These are phyloP conservation scores for Sarcophaga subvicina DNA, from an alignment of 2,888 invertebrate species.

Conservation along the genomic window DNA sequence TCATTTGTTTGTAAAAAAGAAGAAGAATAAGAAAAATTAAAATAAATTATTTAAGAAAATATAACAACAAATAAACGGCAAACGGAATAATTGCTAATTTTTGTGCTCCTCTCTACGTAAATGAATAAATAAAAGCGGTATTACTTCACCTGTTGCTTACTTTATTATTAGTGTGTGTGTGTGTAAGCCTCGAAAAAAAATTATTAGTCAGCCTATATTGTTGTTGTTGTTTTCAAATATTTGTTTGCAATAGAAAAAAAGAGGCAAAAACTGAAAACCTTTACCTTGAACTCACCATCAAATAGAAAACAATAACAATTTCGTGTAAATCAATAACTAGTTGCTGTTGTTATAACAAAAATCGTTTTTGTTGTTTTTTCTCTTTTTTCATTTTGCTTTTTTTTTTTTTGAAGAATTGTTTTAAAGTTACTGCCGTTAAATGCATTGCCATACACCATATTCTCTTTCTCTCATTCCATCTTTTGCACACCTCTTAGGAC, in stretches of 20 bases:
- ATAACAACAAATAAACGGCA: neutral
- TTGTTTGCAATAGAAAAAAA: constrained; percentile 21
- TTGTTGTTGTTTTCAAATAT: constrained; percentile 8
- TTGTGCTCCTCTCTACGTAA: constrained; percentile 14
- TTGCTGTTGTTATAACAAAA: neutral
- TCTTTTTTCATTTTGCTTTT: neutral
- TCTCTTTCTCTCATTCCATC: neutral
- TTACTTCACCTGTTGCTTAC: constrained; percentile 65
- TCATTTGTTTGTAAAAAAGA: constrained; percentile 12
- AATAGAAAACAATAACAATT: constrained; percentile 24
- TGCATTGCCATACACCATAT: neutral
- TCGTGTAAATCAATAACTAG: neutral
- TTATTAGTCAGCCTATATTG: neutral
- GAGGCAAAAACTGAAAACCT: constrained; percentile 28
- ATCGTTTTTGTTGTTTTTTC: neutral
- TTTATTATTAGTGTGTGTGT: constrained; percentile 26
- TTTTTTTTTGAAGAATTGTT: too few species aligned
- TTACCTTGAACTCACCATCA: constrained; percentile 63
- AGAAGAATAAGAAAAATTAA: constrained; percentile 1
- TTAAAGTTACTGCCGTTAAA: neutral
- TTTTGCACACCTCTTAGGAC: too few species aligned
- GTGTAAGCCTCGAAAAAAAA: constrained; percentile 32
- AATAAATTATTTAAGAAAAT: neutral
- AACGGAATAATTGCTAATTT: neutral
- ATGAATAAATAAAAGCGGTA: constrained; percentile 20